Percentiles rank a stretch among this genome's conserved stretches.
phyloP scores from a whole-genome alignment of 2,113 vertebrate genomes.

The Piaya cayana region DNA sequence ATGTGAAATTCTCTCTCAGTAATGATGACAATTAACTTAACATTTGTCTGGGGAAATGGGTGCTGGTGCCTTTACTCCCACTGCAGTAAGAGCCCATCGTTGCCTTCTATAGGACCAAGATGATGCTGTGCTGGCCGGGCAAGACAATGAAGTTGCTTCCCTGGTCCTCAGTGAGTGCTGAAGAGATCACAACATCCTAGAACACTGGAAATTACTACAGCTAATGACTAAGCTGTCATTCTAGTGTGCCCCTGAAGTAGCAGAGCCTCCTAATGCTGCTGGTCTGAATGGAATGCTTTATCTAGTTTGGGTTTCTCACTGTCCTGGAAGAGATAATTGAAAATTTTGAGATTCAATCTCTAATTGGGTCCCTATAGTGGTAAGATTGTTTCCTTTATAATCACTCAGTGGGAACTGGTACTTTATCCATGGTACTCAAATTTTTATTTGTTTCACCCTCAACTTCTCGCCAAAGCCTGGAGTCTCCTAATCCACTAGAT shows the following conservation, averaged over 20 bases:
- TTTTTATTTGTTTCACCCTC: slow-evolving; percentile 28
- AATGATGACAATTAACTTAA: background rate
- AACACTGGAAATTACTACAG: background rate
- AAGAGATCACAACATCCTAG: background rate
- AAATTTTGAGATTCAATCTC: background rate
- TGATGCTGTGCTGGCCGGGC: background rate
- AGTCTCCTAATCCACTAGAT: background rate
- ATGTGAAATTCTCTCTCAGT: background rate
- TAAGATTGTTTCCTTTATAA: slow-evolving; percentile 15
- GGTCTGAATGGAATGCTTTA: rapidly evolving
- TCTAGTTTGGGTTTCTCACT: background rate
- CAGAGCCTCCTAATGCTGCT: background rate
- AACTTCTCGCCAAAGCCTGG: background rate
- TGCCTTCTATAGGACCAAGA: background rate
- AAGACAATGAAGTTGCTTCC: background rate
- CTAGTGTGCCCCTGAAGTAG: background rate
- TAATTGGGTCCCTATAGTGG: slow-evolving; percentile 32
- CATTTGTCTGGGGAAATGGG: background rate
- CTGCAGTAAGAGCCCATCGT: background rate
- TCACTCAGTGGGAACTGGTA: background rate
- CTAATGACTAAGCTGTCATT: background rate
- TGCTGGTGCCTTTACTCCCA: background rate
- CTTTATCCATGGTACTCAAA: background rate
- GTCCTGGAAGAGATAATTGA: background rate
- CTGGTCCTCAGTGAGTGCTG: background rate